Base-by-base conservation (phyloP, 2,797 vertebrate species). In the Lepus townsendii region DNA sequence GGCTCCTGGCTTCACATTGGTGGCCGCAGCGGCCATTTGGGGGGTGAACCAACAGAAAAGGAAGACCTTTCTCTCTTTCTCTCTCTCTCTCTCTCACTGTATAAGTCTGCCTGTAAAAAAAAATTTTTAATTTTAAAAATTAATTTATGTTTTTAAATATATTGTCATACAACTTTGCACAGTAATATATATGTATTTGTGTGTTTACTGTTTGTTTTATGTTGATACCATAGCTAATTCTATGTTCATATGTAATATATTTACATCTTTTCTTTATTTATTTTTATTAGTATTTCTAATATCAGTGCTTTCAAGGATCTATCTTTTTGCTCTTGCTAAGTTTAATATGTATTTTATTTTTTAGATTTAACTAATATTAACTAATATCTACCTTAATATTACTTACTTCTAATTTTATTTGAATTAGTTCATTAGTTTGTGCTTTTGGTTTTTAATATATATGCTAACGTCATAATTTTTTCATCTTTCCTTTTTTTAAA, bases 361-460 rank as follows among this genome's bases (percentile, higher is more conserved):
- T 17, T 30, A 11, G 66, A 47, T 47, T 60, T 77, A 91, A 38
- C 50, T 78, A 83, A 17, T 78, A 68, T 27, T 47, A 82, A 38
- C 38, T 38, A 38, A 38, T 38, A 38, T 38, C 57, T 57, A 76
- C 30, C 26, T 82, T 73, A 73, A 57, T 69, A 19, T 83, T 72
- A 62, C 22, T 62, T 69, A n/a, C 10, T 90, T 91, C n/a, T 19
- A 89, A 52, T 24, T 80, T 68, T 87, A 83, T 72, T 94, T 94
- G 47, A 76, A 83, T 83, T 16, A 83, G 22, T 91, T 93, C 85
- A 47, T n/a, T 83, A 73, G 76, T 50, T 30, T 76, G 30, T 72
- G 16, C 22, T 66, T 62, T 87, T 79, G 11, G 14, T 73, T 80
- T 17, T 65, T 69, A 5, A 16, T 52, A n/a, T 9, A 47, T 30